phyloP scores from a whole-genome alignment of 1,140 invertebrate species.

The Hestina assimilis region DNA sequence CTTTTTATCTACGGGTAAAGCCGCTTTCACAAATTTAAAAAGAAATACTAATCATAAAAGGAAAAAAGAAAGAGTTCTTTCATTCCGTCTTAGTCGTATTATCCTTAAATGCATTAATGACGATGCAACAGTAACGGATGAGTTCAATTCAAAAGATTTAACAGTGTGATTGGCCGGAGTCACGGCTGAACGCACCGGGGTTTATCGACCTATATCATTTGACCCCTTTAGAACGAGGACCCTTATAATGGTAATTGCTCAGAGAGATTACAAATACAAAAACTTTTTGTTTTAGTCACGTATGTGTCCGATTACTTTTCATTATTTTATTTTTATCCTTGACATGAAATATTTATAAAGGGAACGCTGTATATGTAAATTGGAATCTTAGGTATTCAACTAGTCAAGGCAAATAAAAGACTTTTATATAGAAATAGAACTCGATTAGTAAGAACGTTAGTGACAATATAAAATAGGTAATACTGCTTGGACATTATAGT shows the following conservation, averaged over 20 bases:
- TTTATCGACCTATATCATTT: constrained; percentile 54
- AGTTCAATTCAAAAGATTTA: constrained; percentile 15
- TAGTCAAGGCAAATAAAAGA: no score
- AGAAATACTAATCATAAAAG: neutral
- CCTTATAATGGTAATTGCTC: constrained; percentile 56
- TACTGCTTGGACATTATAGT: no score
- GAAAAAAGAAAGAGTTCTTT: constrained; percentile 1
- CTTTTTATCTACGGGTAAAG: neutral
- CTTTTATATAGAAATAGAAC: no score
- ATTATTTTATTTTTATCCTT: neutral
- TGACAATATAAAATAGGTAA: no score
- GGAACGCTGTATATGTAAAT: no score
- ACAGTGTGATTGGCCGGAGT: constrained; percentile 19
- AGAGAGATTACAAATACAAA: constrained; percentile 38
- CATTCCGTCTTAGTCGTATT: constrained; percentile 1
- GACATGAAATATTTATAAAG: neutral
- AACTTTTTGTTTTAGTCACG: constrained; percentile 58
- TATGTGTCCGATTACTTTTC: constrained; percentile 20
- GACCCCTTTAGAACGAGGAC: constrained; percentile 46
- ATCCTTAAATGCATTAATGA: constrained; percentile 10
- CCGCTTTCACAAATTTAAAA: neutral
- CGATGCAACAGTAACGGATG: neutral
- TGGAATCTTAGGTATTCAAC: no score
- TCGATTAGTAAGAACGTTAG: no score
- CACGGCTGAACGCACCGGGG: constrained; percentile 53